These are phyloP conservation scores for Pampusana beccarii DNA, from an alignment of 2,113 vertebrate species.

Conservation along the genomic window DNA sequence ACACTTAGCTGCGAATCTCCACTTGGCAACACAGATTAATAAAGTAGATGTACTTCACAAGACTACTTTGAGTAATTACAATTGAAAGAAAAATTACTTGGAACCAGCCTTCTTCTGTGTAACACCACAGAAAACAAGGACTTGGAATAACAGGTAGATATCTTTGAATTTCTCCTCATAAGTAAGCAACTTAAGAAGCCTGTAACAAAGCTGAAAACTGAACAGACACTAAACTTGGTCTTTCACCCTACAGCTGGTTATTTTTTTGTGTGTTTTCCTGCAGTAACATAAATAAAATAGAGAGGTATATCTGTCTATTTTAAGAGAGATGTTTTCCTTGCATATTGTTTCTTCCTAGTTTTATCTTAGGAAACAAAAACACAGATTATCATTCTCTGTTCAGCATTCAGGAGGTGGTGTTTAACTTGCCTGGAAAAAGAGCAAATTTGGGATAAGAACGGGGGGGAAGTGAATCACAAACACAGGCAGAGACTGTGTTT, in stretches of 20 bases:
- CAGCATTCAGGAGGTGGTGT: background rate
- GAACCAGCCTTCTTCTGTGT: background rate
- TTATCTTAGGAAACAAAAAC: background rate
- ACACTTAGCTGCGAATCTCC: background rate
- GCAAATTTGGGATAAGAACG: background rate
- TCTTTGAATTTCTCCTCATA: background rate
- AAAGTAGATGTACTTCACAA: background rate
- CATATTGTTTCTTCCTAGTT: background rate
- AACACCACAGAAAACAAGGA: background rate
- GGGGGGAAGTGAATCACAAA: background rate
- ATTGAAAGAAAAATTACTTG: background rate
- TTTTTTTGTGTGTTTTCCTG: background rate
- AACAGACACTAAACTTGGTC: background rate
- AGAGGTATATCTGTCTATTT: background rate
- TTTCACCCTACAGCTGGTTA: background rate
- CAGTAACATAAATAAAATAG: background rate
- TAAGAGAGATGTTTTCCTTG: background rate
- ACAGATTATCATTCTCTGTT: background rate
- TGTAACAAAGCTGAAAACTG: background rate
- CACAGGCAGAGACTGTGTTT: background rate
- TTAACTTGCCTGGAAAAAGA: background rate
- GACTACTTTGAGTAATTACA: background rate
- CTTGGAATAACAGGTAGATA: background rate
- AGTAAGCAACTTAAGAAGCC: background rate
- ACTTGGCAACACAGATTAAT: background rate